Evolutionary conservation across 1,140 invertebrate species (phyloP), one percentile per base, ranked within the genome.

Genomic region (Calephelis virginiensis): DNA sequence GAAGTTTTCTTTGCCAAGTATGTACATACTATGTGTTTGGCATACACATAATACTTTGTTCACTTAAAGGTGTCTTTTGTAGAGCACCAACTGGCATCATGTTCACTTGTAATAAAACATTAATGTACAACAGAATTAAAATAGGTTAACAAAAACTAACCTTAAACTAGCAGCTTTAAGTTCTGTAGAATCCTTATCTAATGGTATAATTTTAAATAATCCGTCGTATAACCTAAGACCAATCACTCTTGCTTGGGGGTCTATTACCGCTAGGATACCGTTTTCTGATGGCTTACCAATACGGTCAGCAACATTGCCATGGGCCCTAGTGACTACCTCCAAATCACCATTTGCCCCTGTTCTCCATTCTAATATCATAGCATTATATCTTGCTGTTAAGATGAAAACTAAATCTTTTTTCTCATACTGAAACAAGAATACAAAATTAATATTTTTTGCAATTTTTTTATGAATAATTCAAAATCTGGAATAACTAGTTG

Each of bases 211-310:
- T 92, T 99, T 99, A 80, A 99, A 97, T 2, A 99, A 92, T 1
- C 98, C 98, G 93, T 99, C 98, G 88, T 99, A 99, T 0, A 99
- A 92, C 70, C 98, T 93, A 47, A 99, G 93, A 12, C 98, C 98
- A 84, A 99, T 99, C 0, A 98, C 96, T 76, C 97, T 93, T 37
- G 97, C 97, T 89, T 97, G 96, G 40, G 98, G 98, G 93, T 99
- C 98, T 70, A 99, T 98, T 0, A 99, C 96, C 12, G 97, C 97
- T 73, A 98, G 95, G 60, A 99, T 98, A 43, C 98, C 98, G 66
- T 97, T 98, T 85, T 99, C 98, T 3, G 97, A 96, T 7, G 96
- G 94, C 85, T 97, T 97, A 0, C 96, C 96, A 70, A 97, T 97
- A 80, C 94, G 93, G 89, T 99, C 98, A 6, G 96, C 93, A 9